A percentile compares a stretch with the other conserved stretches of the same genome.
Conservation (phyloP, 2,888 invertebrate genomes). For the Pristionchus fissidentatus region DNA sequence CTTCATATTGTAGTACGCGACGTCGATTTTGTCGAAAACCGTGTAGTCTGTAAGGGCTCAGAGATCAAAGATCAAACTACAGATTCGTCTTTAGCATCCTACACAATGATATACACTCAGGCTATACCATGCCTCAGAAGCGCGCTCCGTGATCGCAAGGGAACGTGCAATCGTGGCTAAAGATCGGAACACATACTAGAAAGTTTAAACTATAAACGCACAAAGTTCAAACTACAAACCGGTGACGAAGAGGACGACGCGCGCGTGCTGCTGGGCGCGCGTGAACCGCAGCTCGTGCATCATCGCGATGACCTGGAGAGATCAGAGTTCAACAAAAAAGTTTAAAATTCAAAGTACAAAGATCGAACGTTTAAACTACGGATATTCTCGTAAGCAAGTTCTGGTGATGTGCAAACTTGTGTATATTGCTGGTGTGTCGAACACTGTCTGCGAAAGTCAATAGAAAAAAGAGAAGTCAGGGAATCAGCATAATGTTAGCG, state of each 20-base stretch:
- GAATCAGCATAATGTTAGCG: too few relatives aligned
- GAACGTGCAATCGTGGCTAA: background rate
- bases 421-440: too few relatives aligned
- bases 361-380: background rate
- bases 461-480: too few relatives aligned
- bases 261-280: constrained; percentile 55
- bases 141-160: background rate
- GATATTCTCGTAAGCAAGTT: too few relatives aligned
- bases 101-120: background rate
- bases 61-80: background rate
- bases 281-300: constrained; percentile 58
- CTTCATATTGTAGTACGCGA: constrained; percentile 60
- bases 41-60: constrained; percentile 52
- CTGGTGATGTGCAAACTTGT: too few relatives aligned
- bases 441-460: too few relatives aligned
- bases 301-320: constrained; percentile 52
- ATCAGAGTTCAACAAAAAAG: background rate
- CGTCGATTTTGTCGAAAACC: constrained; percentile 59
- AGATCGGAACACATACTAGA: background rate
- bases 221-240: constrained; percentile 49
- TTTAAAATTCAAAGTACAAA: background rate
- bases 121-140: background rate
- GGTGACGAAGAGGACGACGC: constrained; percentile 64
- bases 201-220: background rate
- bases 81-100: too few relatives aligned